Conservation (phyloP, 2,797 vertebrate species). For the Melanotaenia parkinsoni region DNA sequence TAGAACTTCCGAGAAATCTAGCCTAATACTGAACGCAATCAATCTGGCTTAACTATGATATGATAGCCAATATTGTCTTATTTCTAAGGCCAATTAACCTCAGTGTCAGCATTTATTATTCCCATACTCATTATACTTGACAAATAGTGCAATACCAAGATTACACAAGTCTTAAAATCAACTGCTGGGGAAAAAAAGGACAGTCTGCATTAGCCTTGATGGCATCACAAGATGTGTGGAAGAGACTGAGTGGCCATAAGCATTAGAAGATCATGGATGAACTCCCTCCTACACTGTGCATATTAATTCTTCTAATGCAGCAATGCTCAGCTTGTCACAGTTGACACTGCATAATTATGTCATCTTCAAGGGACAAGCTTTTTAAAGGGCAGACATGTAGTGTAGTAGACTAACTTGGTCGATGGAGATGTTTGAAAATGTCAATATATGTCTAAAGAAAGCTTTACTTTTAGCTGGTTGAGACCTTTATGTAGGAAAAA, state of each 20-base stretch:
- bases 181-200: conserved; percentile 25
- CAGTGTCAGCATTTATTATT: conserved; percentile 52
- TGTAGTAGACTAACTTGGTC: conserved; percentile 23
- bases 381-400: conserved; percentile 62
- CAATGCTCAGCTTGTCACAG: conserved; percentile 69
- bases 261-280: conserved; percentile 64
- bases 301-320: conserved; percentile 75
- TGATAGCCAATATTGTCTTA: conserved; percentile 44
- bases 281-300: conserved; percentile 66
- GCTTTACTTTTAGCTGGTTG: conserved; percentile 45
- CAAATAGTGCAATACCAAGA: conserved; percentile 50
- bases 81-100: conserved; percentile 64
- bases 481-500: conserved; percentile 21
- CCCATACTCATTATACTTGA: conserved; percentile 55
- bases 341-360: conserved; percentile 78
- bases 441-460: conserved; percentile 41
- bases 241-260: conserved; percentile 56
- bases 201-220: conserved; percentile 56
- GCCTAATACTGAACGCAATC: conserved; percentile 39
- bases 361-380: conserved; percentile 61
- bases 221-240: conserved; percentile 51
- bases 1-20: conserved; percentile 12
- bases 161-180: conserved; percentile 48
- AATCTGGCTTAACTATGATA: conserved; percentile 50
- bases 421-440: conserved; percentile 45